Percentiles rank a stretch among this genome's conserved stretches.
These are phyloP conservation scores for Scaptomyza pallida DNA, from an alignment of 1,140 invertebrate species.

Conservation along the genomic window DNA sequence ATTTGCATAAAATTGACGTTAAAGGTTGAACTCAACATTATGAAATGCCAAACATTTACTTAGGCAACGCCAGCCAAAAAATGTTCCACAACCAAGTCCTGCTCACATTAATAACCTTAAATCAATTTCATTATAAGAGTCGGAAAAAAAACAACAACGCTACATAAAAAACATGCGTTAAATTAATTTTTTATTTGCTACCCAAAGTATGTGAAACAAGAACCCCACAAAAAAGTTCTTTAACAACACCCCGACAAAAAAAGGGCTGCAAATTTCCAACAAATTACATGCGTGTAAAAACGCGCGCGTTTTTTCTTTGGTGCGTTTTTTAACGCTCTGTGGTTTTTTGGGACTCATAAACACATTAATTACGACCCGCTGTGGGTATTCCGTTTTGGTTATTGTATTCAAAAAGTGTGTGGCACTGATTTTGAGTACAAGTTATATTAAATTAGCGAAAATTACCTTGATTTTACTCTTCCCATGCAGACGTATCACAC, in stretches of 20 bases:
- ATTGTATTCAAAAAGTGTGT: background rate
- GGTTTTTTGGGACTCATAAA: conserved; percentile 54
- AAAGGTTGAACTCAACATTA: conserved; percentile 75
- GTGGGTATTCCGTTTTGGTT: conserved; percentile 2
- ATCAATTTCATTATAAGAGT: conserved; percentile 78
- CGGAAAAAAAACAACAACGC: conserved; percentile 7
- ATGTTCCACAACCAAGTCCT: conserved; percentile 43
- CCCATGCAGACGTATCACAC: background rate
- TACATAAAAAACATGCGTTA: conserved; percentile 76
- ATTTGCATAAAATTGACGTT: conserved; percentile 84
- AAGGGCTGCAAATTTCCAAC: conserved; percentile 56
- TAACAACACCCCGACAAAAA: conserved; percentile 17
- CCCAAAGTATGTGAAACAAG: conserved; percentile 14
- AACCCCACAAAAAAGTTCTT: no score
- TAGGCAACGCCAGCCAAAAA: conserved; percentile 51
- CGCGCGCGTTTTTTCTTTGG: conserved; percentile 38
- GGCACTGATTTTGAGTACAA: conserved; percentile 10
- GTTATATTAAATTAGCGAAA: conserved; percentile 6
- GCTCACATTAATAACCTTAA: conserved; percentile 82
- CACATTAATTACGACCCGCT: conserved; percentile 53
- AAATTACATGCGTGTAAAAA: conserved; percentile 77
- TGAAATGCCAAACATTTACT: conserved; percentile 80
- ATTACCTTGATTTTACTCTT: conserved; percentile 7
- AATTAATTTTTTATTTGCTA: conserved; percentile 82
- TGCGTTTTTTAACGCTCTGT: conserved; percentile 15